Evolutionary conservation across 2,113 vertebrate species (phyloP), one percentile per base, ranked within the genome.

Genomic region (Cardinalis cardinalis): DNA sequence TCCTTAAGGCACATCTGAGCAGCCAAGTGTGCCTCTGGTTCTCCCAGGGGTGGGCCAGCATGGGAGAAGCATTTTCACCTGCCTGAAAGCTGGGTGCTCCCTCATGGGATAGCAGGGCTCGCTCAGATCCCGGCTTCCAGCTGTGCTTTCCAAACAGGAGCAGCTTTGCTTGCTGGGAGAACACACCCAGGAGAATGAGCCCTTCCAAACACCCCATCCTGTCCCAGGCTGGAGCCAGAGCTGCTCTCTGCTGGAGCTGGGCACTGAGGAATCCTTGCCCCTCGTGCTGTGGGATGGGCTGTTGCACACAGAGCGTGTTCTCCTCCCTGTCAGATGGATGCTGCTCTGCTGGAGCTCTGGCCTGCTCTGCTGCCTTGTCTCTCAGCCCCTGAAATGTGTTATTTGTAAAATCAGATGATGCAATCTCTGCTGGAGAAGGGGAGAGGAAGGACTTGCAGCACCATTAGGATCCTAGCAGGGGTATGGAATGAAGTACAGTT

Each of bases 261-360:
- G 69, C 16, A 55, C 31, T 15, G 25, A 84, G 58, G 10, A 89
- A 26, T 49, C 89, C 74, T 83, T 44, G 66, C 55, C 7, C 90
- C 82, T 89, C 95, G 59, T 48, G 60, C 76, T 43, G 91, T 40
- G 84, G 63, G 76, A 8, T 51, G 88, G 89, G 95, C 80, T 64
- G 92, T 83, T 85, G 69, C 96, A 34, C 87, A 46, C 72, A 24
- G 63, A 88, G 88, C 31, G 0, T 41, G 81, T 78, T 93, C 87
- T 64, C 55, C 92, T 94, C 53, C 85, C 5, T 91, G 78, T 96
- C 97, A 89, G 88, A 91, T 93, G 96, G 95, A 95, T 96, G 92
- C 95, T 80, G 90, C 97, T 92, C 96, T 93, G 97, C 21, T 96
- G 98, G 97, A 96, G 97, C 89, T 95, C 89, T 96, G 97, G 95